Conservation (phyloP, 2,113 vertebrate species). For the Leptobrachium ailaonicum region DNA sequence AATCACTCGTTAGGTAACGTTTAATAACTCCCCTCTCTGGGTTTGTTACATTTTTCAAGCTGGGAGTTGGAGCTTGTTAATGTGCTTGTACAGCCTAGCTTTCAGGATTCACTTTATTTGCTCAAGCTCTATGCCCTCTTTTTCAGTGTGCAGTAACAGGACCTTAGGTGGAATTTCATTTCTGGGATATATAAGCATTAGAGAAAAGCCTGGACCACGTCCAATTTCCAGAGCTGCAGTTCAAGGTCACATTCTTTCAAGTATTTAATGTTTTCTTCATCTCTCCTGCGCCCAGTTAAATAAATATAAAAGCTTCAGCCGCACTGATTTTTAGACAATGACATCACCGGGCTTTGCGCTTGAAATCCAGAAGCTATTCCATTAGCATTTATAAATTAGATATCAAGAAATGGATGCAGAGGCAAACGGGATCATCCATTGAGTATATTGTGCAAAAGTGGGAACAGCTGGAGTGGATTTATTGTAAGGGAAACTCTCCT, state of each 20-base stretch:
- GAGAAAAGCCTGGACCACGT: slow-evolving; percentile 9
- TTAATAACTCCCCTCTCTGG: no score
- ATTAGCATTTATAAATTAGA: not conserved
- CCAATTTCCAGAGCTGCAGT: slow-evolving; percentile 6
- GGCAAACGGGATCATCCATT: not conserved
- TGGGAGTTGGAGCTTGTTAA: no score
- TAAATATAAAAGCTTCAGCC: not conserved
- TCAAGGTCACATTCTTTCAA: slow-evolving; percentile 21
- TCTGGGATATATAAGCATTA: slow-evolving; percentile 15
- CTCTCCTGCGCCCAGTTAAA: not conserved
- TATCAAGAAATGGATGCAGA: not conserved
- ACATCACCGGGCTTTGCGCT: not conserved
- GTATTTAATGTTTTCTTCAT: not conserved
- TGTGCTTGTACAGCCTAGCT: no score
- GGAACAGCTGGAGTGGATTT: not conserved
- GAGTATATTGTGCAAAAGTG: not conserved
- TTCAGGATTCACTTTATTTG: no score
- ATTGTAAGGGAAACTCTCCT: not conserved
- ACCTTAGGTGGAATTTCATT: slow-evolving; percentile 6
- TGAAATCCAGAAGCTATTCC: not conserved
- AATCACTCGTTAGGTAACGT: no score
- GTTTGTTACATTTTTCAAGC: no score
- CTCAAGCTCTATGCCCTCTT: no score
- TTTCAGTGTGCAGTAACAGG: no score
- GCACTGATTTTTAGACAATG: not conserved